Percentiles rank a stretch among this genome's conserved stretches.
Evolutionary conservation across 2,888 invertebrate species (phyloP).

Genomic region (Patella caerulea): DNA sequence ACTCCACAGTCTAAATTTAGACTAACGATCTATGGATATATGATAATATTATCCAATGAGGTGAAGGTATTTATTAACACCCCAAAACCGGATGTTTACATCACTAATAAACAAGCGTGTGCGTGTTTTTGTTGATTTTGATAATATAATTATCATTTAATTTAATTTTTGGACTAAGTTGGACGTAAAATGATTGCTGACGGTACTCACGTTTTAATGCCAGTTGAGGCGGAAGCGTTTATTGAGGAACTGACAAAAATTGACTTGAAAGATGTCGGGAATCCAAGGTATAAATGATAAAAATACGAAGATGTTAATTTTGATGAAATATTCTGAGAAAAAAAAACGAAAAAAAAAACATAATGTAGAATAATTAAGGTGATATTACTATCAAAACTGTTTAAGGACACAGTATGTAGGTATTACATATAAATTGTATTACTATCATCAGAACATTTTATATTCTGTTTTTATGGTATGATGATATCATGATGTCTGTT

Average conservation of each 20-base stretch:
- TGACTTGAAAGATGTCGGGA: constrained; percentile 80
- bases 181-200: constrained; percentile 32
- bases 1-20: too few relatives aligned
- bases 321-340: not conserved
- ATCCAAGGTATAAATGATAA: constrained; percentile 72
- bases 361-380: not conserved
- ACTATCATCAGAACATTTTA: not conserved
- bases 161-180: too few relatives aligned
- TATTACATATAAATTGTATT: not conserved
- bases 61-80: not conserved
- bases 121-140: not conserved
- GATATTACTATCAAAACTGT: not conserved
- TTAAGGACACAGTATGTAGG: not conserved
- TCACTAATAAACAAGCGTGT: not conserved
- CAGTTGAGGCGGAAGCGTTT: constrained; percentile 80
- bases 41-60: not conserved
- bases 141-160: too few relatives aligned
- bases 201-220: constrained; percentile 56
- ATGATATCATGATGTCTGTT: not conserved
- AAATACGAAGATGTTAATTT: not conserved
- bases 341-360: too few relatives aligned
- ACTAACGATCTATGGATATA: too few relatives aligned
- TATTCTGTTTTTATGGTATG: not conserved
- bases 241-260: constrained; percentile 81
- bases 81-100: constrained; percentile 2